These are phyloP conservation scores for Calliphora vomitoria DNA, from an alignment of 2,888 invertebrate species.

Conservation along the genomic window DNA sequence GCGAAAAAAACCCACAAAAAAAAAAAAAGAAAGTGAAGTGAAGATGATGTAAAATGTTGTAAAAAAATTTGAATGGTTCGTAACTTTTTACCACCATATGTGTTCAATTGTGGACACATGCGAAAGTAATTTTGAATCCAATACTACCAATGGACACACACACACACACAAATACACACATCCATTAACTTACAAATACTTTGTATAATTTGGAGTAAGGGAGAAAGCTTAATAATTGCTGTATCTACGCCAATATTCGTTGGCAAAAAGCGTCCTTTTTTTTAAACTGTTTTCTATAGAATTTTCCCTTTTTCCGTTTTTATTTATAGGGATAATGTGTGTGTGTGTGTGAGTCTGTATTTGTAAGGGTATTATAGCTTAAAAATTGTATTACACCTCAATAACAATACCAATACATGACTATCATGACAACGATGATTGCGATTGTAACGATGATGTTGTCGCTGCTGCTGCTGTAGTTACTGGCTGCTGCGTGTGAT, in stretches of 20 bases:
- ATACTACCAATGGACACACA: slow-evolving; percentile 50
- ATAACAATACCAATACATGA: slow-evolving; percentile 83
- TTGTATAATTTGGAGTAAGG: slow-evolving; percentile 14
- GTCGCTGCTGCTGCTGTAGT: slow-evolving; percentile 1
- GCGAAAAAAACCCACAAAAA: slow-evolving; percentile 35
- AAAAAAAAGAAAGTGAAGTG: slow-evolving; percentile 32
- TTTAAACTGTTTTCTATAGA: slow-evolving; percentile 28
- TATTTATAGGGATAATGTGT: slow-evolving; percentile 25
- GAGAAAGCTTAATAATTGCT: slow-evolving; percentile 63
- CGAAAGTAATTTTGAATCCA: slow-evolving; percentile 59
- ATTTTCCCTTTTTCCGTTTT: slow-evolving; percentile 59
- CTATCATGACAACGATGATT: slow-evolving; percentile 69
- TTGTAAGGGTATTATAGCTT: slow-evolving; percentile 81
- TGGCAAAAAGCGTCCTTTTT: slow-evolving; percentile 41
- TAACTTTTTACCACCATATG: slow-evolving; percentile 79
- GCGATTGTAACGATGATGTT: slow-evolving; percentile 61
- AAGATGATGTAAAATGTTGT: slow-evolving; percentile 28
- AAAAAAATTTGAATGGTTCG: slow-evolving; percentile 63
- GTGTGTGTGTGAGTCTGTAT: neutral
- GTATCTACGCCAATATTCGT: slow-evolving; percentile 50
- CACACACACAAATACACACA: slow-evolving; percentile 18
- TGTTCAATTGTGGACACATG: slow-evolving; percentile 78
- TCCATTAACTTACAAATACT: neutral
- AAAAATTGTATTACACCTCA: slow-evolving; percentile 84
- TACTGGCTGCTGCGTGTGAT: slow-evolving; percentile 30